Percentiles rank a stretch among this genome's conserved stretches.
Evolutionary conservation across 2,888 invertebrate species (phyloP).

Genomic region (Drosophila nigricruria): DNA sequence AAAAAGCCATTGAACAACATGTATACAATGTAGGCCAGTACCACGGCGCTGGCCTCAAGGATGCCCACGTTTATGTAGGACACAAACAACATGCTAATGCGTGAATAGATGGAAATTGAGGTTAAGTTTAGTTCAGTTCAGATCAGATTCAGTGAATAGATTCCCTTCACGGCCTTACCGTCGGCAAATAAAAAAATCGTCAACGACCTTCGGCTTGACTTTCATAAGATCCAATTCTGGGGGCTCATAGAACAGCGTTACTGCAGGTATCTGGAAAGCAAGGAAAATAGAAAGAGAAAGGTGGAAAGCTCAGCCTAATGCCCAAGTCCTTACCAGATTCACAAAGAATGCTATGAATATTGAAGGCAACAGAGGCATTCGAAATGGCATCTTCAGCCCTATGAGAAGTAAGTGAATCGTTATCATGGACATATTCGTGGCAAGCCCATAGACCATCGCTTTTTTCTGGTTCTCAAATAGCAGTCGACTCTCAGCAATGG

Average conservation of each 20-base stretch:
- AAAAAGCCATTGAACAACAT: constrained; percentile 60
- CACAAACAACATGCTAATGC: constrained; percentile 50
- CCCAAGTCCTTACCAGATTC: constrained; percentile 41
- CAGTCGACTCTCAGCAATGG: constrained; percentile 56
- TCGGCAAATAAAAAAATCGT: constrained; percentile 50
- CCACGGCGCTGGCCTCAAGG: constrained; percentile 55
- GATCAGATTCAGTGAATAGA: no score
- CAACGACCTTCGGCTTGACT: constrained; percentile 41
- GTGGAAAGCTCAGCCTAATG: not conserved
- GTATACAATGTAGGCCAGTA: constrained; percentile 42
- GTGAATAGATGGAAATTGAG: not conserved
- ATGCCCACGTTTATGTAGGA: constrained; percentile 50
- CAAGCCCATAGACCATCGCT: constrained; percentile 42
- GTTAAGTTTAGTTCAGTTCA: not conserved
- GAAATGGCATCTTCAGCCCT: constrained; percentile 38
- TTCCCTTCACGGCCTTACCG: constrained; percentile 26
- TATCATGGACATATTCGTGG: constrained; percentile 31
- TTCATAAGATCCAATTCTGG: constrained; percentile 53
- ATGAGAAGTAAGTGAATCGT: constrained; percentile 18
- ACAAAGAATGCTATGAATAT: constrained; percentile 41
- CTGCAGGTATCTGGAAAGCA: constrained; percentile 43
- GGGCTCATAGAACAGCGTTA: constrained; percentile 48
- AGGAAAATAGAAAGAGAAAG: not conserved
- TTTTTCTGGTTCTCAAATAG: constrained; percentile 63
- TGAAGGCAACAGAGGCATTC: constrained; percentile 24